Evolutionary conservation across 2,113 vertebrate genomes (phyloP), one percentile per base, ranked within the genome.

Genomic region (Tichodroma muraria): DNA sequence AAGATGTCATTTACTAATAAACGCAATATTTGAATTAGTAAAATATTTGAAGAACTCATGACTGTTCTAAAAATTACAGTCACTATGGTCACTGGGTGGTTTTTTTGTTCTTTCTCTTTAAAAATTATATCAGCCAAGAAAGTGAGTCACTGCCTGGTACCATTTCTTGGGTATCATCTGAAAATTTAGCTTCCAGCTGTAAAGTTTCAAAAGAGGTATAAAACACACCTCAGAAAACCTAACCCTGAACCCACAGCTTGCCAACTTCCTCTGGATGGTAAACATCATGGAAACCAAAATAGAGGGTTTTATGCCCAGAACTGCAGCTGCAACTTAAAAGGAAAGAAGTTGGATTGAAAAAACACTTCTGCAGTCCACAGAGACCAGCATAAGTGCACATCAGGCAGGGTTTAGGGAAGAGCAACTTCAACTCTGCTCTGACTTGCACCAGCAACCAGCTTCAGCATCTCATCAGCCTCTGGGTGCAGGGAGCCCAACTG

Each of bases 111-210:
- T 65, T 90, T 53, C 47, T 44, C 68, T 76, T 78, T 27, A 40
- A 53, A 78, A 95, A 79, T 60, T 8, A 50, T 8, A 4, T 45
- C 73, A 66, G 57, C 42, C 83, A 93, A 68, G 65, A 76, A 95
- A 93, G 16, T 45, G 78, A 96, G 53, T 93, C 95, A 90, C 31
- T 6, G 10, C 47, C 69, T 61, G 15, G 59, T 56, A 64, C 20
- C n/a, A 57, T 24, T 95, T 90, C 80, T 79, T 83, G 33, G 73
- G 30, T 23, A 86, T 68, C 83, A 93, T 89, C 93, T 90, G 44
- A 81, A 88, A 89, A 79, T 85, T 56, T 72, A 91, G 63, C 68
- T 90, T 85, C 85, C 88, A 88, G 85, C 63, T 91, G 71, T 50
- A 30, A 85, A 69, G 50, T 85, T 93, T 85, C 54, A 80, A 56